Evolutionary conservation across 2,888 invertebrate genomes (phyloP), one percentile per base, ranked within the genome.

Genomic region (Augiades crinisus): DNA sequence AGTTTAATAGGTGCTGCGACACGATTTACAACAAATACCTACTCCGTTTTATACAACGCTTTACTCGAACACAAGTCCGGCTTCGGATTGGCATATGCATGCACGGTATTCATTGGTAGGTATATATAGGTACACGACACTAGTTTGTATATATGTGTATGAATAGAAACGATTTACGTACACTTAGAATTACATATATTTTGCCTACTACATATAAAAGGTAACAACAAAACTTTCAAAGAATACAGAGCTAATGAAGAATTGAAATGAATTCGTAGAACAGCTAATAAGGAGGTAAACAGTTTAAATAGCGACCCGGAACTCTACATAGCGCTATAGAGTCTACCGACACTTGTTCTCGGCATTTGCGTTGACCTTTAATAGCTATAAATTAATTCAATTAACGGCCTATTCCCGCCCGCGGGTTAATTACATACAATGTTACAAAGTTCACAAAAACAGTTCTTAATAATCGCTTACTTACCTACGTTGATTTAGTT

Each of bases 11-110:
- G 43, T 27, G 21, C 40, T 43, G 43, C 50, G 50, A 50, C 50
- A 50, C 43, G 50, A 50, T 50, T 50, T 50, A 30, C 36, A 36
- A 44, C 43, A 50, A 50, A 43, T 24, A 49, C n/a, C n/a, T n/a
- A n/a, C 49, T 31, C 16, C 21, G 10, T 10, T 31, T 22, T 41
- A 33, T 22, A 40, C 33, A 40, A 30, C 34, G 41, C 24, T 24
- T 34, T 22, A 22, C 17, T 7, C 16, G n/a, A 21, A 13, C 12
- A 19, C 12, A 13, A 34, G 41, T 24, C 16, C 17, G 24, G 49
- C 40, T 49, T 24, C 22, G 12, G 19, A 50, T 43, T 16, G 16
- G 10, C 45, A 10, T 21, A 45, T 45, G 22, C 24, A 2, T 22
- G 4, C 2, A 4, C 5, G 14, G 6, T 21, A 8, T 14, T 14